phyloP scores from a whole-genome alignment of 2,888 invertebrate genomes.

The Drosophila demipolita region DNA sequence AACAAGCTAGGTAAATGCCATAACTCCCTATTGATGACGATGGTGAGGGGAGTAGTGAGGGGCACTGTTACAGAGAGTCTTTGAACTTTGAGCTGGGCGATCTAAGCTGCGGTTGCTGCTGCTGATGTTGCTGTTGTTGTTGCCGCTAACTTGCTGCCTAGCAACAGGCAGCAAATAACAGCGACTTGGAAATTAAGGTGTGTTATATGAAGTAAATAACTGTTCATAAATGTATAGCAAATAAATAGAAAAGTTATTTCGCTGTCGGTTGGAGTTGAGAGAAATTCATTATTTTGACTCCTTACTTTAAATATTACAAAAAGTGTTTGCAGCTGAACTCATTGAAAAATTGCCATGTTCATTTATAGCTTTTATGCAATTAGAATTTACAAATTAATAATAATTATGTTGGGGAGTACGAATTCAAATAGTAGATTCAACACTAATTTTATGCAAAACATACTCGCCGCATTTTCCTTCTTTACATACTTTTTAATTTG shows the following conservation, averaged over 20 bases:
- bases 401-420: neutral
- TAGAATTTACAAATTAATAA: neutral
- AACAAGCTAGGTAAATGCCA: conserved; percentile 13
- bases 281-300: neutral
- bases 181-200: neutral
- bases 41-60: neutral
- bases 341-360: neutral
- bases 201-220: conserved; percentile 28
- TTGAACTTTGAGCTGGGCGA: conserved; percentile 51
- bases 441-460: neutral
- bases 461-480: neutral
- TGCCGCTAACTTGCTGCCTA: conserved; percentile 19
- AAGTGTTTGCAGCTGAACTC: neutral
- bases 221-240: neutral
- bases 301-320: neutral
- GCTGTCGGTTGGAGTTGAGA: neutral
- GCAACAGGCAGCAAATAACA: conserved; percentile 38
- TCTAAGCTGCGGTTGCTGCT: conserved; percentile 17
- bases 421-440: neutral
- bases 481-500: neutral
- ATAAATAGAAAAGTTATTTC: neutral
- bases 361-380: neutral
- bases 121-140: neutral
- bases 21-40: conserved; percentile 12
- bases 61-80: conserved; percentile 26